Conservation (phyloP, 1,140 invertebrate species). For the Drosophila subpulchrella region DNA sequence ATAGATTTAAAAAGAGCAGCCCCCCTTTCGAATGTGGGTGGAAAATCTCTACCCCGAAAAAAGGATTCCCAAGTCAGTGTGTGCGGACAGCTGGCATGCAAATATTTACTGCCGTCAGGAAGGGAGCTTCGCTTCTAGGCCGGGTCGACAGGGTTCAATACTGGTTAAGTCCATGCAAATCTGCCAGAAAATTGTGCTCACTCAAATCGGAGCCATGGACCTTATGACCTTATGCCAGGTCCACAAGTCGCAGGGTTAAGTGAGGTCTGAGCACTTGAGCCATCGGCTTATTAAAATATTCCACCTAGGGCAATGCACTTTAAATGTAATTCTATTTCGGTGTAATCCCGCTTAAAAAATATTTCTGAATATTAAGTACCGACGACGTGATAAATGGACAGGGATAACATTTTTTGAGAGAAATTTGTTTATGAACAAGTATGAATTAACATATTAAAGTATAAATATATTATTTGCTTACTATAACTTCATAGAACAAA, state of each 20-base stretch:
- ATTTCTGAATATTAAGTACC: constrained; percentile 12
- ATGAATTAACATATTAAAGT: too few species aligned
- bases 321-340: constrained; percentile 24
- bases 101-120: constrained; percentile 61
- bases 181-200: constrained; percentile 29
- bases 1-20: constrained; percentile 64
- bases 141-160: constrained; percentile 34
- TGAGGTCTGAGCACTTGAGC: constrained; percentile 39
- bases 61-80: constrained; percentile 24
- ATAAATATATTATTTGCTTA: too few species aligned
- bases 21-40: too few species aligned
- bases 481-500: too few species aligned
- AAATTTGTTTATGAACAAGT: too few species aligned
- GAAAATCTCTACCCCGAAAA: constrained; percentile 11
- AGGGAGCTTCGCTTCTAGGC: constrained; percentile 22
- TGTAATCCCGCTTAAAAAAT: constrained; percentile 18
- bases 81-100: constrained; percentile 48
- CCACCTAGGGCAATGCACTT: constrained; percentile 24
- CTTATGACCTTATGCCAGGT: constrained; percentile 32
- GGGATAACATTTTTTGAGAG: background rate
- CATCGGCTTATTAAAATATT: constrained; percentile 27
- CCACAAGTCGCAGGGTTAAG: constrained; percentile 27
- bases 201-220: constrained; percentile 13
- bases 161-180: constrained; percentile 43
- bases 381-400: background rate